Evolutionary conservation across 2,113 vertebrate species (phyloP).

Genomic region (Periophthalmodon schlosseri): DNA sequence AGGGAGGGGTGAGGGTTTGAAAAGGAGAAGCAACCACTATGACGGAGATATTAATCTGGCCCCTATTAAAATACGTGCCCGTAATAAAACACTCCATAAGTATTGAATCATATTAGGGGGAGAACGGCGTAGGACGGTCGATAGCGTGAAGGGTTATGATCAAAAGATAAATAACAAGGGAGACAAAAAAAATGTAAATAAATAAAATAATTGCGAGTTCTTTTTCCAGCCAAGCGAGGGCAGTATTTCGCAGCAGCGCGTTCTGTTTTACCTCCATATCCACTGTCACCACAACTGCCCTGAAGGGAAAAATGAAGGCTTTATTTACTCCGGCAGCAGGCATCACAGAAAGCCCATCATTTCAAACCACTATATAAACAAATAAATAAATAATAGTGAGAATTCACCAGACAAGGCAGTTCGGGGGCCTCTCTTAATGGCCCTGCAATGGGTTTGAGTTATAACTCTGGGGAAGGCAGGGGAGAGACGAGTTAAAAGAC

Average conservation of each 20-base stretch:
- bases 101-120: slow-evolving; percentile 57
- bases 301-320: slow-evolving; percentile 24
- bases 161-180: slow-evolving; percentile 58
- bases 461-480: slow-evolving; percentile 31
- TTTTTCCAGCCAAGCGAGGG: slow-evolving; percentile 62
- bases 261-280: slow-evolving; percentile 12
- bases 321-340: slow-evolving; percentile 61
- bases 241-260: slow-evolving; percentile 58
- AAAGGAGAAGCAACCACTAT: slow-evolving; percentile 43
- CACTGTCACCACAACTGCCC: slow-evolving; percentile 15
- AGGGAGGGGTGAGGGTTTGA: background rate
- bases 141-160: slow-evolving; percentile 57
- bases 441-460: slow-evolving; percentile 65
- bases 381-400: slow-evolving; percentile 64
- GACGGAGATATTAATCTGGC: slow-evolving; percentile 70
- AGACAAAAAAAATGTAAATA: background rate
- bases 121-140: slow-evolving; percentile 49
- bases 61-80: slow-evolving; percentile 64
- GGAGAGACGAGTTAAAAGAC: slow-evolving; percentile 46
- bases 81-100: slow-evolving; percentile 69
- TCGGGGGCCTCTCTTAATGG: slow-evolving; percentile 50
- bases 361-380: slow-evolving; percentile 63
- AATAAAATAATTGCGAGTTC: slow-evolving; percentile 39
- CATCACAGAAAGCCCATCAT: slow-evolving; percentile 55
- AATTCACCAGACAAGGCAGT: slow-evolving; percentile 69